Evolutionary conservation across 2,113 vertebrate species (phyloP).

Genomic region (Polypterus senegalus): DNA sequence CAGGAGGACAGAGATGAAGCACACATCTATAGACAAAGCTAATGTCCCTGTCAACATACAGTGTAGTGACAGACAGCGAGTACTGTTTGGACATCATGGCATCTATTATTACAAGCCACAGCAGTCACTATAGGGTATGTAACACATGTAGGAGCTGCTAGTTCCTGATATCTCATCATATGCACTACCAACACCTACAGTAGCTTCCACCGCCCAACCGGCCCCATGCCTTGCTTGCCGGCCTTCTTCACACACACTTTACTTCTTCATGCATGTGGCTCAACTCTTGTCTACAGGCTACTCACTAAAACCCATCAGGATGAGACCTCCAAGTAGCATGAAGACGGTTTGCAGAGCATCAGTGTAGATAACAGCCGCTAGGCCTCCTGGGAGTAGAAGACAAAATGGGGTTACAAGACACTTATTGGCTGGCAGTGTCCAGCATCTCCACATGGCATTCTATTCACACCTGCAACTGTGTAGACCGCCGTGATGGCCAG

Average conservation of each 20-base stretch:
- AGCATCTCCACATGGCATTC: no score
- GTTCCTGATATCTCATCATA: no score
- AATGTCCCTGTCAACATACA: background rate
- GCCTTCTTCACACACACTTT: no score
- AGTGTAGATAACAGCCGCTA: conserved; percentile 93
- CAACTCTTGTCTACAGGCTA: conserved; percentile 13
- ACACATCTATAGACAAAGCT: background rate
- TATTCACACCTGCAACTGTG: conserved; percentile 68
- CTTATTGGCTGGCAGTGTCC: no score
- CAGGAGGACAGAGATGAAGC: background rate
- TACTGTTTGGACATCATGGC: no score
- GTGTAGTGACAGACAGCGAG: background rate
- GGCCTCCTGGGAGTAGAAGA: conserved; percentile 58
- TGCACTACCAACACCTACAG: no score
- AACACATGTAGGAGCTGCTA: no score
- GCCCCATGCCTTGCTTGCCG: no score
- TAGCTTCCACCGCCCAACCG: no score
- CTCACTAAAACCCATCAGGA: conserved; percentile 78
- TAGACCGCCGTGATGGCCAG: conserved; percentile 75
- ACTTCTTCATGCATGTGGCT: no score
- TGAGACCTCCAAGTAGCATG: conserved; percentile 77
- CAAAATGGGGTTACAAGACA: background rate
- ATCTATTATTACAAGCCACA: no score
- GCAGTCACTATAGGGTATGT: no score
- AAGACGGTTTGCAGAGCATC: conserved; percentile 81